Percentiles rank a stretch among this genome's conserved stretches.
Evolutionary conservation across 2,113 vertebrate genomes (phyloP).

Genomic region (Pygoscelis adeliae): DNA sequence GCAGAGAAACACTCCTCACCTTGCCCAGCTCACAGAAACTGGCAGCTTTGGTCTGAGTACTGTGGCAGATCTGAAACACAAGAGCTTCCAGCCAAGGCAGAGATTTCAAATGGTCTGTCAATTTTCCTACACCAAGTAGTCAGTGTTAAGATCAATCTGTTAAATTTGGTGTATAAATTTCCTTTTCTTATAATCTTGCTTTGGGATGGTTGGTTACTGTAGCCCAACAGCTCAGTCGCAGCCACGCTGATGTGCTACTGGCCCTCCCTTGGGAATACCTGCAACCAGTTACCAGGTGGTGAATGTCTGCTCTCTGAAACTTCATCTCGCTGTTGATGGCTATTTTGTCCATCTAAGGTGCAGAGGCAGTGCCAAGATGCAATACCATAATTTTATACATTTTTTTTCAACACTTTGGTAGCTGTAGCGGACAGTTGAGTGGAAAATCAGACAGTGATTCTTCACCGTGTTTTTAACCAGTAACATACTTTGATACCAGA

Average conservation of each 20-base stretch:
- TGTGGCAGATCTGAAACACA: background rate
- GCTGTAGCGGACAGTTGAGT: background rate
- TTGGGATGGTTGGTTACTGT: background rate
- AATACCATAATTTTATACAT: slow-evolving; percentile 28
- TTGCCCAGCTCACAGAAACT: background rate
- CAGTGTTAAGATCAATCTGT: background rate
- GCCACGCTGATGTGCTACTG: background rate
- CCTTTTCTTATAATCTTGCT: background rate
- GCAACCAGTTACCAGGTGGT: background rate
- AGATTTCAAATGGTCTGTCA: background rate
- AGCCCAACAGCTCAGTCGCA: background rate
- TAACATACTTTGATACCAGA: slow-evolving; percentile 34
- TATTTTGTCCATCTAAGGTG: background rate
- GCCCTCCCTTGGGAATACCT: background rate
- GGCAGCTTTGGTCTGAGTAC: background rate
- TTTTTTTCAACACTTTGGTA: background rate
- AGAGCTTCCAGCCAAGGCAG: slow-evolving; percentile 10
- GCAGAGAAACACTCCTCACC: background rate
- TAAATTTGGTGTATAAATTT: background rate
- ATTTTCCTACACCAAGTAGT: background rate
- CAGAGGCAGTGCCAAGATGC: slow-evolving; percentile 6
- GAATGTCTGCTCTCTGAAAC: background rate
- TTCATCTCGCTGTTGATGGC: background rate
- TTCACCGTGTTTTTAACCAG: slow-evolving; percentile 37
- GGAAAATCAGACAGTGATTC: background rate